phyloP scores from a whole-genome alignment of 2,113 vertebrate species.

The Macheiramphus alcinus region DNA sequence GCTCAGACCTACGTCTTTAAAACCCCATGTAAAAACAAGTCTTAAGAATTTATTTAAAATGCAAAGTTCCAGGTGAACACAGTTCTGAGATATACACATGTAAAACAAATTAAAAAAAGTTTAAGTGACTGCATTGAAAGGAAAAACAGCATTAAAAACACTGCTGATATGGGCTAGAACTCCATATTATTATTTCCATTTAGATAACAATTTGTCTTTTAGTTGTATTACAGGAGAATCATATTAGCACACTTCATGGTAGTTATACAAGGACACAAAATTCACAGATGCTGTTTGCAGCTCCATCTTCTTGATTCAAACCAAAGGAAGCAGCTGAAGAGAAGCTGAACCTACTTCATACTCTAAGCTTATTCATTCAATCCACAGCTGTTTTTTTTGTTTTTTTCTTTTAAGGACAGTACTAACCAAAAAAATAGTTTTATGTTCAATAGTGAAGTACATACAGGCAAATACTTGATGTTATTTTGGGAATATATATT shows the following conservation, averaged over 20 bases:
- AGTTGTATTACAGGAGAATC: not conserved
- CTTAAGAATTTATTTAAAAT: not conserved
- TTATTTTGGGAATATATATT: not conserved
- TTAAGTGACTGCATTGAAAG: not conserved
- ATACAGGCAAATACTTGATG: not conserved
- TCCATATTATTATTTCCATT: not conserved
- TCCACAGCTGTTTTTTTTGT: not conserved
- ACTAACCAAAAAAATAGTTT: not conserved
- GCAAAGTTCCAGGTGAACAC: not conserved
- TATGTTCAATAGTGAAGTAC: not conserved
- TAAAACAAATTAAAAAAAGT: not conserved
- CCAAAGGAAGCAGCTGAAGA: not conserved
- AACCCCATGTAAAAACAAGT: not conserved
- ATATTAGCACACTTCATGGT: not conserved
- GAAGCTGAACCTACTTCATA: not conserved
- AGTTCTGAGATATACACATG: not conserved
- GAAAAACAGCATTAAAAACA: not conserved
- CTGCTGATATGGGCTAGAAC: not conserved
- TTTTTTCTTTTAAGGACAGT: not conserved
- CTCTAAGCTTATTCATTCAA: not conserved
- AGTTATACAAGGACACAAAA: not conserved
- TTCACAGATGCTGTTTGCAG: not conserved
- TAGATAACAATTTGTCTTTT: not conserved
- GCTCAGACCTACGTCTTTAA: not conserved
- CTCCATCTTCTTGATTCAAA: not conserved